Conservation (phyloP, 1,140 invertebrate species). For the Chrysoperla carnea region DNA sequence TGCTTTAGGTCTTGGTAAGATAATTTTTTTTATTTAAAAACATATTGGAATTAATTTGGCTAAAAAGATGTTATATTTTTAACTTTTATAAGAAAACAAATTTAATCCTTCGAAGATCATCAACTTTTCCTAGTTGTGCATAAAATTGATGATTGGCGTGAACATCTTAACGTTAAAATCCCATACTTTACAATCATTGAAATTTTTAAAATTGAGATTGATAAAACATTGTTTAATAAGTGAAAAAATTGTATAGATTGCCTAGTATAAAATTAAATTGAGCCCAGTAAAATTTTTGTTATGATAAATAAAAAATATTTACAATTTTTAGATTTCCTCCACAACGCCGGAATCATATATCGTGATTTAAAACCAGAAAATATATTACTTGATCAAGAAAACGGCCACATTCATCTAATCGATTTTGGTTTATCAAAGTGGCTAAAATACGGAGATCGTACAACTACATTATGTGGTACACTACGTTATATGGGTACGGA, state of each 20-base stretch:
- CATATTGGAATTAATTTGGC: too few species aligned
- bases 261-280: constrained; percentile 1
- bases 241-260: too few species aligned
- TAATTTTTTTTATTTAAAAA: constrained; percentile 2
- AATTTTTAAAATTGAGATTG: too few species aligned
- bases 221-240: too few species aligned
- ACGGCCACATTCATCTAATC: constrained; percentile 60
- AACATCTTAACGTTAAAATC: too few species aligned
- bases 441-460: constrained; percentile 53
- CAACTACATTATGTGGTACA: constrained; percentile 79
- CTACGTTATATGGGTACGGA: constrained; percentile 74
- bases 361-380: constrained; percentile 85
- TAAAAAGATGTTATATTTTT: too few species aligned
- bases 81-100: too few species aligned
- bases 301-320: constrained; percentile 2
- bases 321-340: constrained; percentile 62
- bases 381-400: constrained; percentile 57
- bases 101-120: too few species aligned
- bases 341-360: constrained; percentile 80
- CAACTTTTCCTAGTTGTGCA: too few species aligned
- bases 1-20: constrained; percentile 61
- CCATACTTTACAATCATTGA: too few species aligned
- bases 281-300: neutral
- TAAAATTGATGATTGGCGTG: too few species aligned
- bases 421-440: constrained; percentile 93